Percentiles rank a stretch among this genome's conserved stretches.
phyloP scores from a whole-genome alignment of 1,140 invertebrate genomes.

The Apis florea region DNA sequence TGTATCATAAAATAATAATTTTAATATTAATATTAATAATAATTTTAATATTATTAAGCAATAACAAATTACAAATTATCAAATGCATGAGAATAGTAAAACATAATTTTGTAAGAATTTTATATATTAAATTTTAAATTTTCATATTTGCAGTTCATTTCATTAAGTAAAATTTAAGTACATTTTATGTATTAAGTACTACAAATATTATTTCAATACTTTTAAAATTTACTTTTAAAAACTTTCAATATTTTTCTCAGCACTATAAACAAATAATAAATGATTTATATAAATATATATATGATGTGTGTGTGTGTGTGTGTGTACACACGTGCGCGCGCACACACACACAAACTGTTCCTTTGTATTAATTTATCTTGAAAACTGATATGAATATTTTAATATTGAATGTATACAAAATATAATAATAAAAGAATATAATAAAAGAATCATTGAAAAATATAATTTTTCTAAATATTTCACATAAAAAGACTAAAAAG shows the following conservation, averaged over 20 bases:
- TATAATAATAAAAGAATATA: too few species aligned
- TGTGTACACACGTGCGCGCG: too few species aligned
- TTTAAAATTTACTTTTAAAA: too few species aligned
- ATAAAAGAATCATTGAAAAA: too few species aligned
- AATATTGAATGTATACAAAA: too few species aligned
- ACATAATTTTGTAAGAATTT: conserved; percentile 10
- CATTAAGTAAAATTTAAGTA: conserved; percentile 42
- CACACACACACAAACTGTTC: too few species aligned
- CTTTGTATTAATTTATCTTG: too few species aligned
- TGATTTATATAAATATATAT: too few species aligned
- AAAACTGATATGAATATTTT: too few species aligned
- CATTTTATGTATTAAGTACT: conserved; percentile 54
- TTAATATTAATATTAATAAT: conserved; percentile 8
- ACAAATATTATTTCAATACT: conserved; percentile 52
- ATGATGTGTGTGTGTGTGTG: too few species aligned
- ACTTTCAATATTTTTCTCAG: too few species aligned
- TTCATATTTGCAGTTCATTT: not conserved
- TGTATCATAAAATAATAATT: conserved; percentile 1
- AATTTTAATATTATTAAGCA: conserved; percentile 10
- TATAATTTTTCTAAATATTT: not conserved
- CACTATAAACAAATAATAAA: too few species aligned
- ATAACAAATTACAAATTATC: conserved; percentile 8
- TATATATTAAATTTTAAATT: conserved; percentile 13
- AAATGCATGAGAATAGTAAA: conserved; percentile 17
- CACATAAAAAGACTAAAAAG: not conserved